Conservation (phyloP, 2,888 invertebrate genomes). For the Bombyx huttoni region DNA sequence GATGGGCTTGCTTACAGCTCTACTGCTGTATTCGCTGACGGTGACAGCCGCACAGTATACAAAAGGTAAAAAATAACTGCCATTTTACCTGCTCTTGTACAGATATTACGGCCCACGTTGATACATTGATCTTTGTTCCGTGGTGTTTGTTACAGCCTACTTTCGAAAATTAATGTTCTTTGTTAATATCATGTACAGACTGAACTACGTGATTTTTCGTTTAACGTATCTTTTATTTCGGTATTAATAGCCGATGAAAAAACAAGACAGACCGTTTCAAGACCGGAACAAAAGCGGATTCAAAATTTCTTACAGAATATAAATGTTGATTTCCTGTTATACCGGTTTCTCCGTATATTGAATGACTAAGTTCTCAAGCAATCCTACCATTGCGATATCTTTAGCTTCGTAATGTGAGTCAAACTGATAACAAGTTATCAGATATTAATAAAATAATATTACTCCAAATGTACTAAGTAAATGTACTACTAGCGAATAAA, state of each 20-base stretch:
- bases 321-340: conserved; percentile 43
- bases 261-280: neutral
- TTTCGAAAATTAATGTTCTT: no score
- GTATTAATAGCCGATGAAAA: neutral
- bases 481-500: no score
- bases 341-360: conserved; percentile 23
- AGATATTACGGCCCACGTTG: conserved; percentile 15
- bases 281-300: neutral
- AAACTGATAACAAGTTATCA: neutral
- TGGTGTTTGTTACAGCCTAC: neutral
- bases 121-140: conserved; percentile 4
- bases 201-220: no score
- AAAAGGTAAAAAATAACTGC: conserved; percentile 50
- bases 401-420: neutral
- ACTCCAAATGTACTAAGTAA: no score
- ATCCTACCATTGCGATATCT: neutral
- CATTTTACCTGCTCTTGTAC: conserved; percentile 47
- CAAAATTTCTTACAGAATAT: neutral
- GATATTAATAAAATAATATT: neutral
- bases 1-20: conserved; percentile 43
- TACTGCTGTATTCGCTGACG: conserved; percentile 47
- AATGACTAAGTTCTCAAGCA: neutral
- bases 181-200: no score
- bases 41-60: conserved; percentile 59
- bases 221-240: neutral